Evolutionary conservation across 2,113 vertebrate species (phyloP).

Genomic region (Oryzias javanicus): DNA sequence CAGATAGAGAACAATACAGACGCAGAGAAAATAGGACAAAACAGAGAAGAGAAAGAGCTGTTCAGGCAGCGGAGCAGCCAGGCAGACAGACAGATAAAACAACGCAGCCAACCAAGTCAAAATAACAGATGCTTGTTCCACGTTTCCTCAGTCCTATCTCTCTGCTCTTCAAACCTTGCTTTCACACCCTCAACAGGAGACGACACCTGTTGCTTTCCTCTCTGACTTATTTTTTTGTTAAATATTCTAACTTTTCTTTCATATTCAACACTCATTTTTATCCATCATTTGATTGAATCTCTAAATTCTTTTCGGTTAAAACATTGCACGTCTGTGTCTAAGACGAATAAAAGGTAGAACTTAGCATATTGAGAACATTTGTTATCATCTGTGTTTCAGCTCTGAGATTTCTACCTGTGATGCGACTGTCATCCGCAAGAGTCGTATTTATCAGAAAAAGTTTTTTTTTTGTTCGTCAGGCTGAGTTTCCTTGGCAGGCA

Average conservation of each 20-base stretch:
- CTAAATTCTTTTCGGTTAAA: constrained; percentile 40
- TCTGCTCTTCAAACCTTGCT: constrained; percentile 40
- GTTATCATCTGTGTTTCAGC: constrained; percentile 39
- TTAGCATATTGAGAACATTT: constrained; percentile 40
- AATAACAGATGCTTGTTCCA: constrained; percentile 39
- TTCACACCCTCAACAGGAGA: constrained; percentile 58
- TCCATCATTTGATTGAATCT: constrained; percentile 55
- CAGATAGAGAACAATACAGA: constrained; percentile 50
- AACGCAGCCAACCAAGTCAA: constrained; percentile 7
- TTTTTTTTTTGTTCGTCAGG: constrained; percentile 20
- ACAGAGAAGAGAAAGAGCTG: constrained; percentile 36
- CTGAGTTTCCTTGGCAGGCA: constrained; percentile 43
- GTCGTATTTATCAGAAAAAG: constrained; percentile 33
- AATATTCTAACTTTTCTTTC: constrained; percentile 66
- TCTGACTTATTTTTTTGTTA: constrained; percentile 37
- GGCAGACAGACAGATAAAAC: constrained; percentile 45
- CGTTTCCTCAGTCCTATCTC: constrained; percentile 50
- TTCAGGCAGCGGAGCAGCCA: constrained; percentile 28
- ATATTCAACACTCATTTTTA: constrained; percentile 54
- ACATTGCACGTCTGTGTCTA: constrained; percentile 12
- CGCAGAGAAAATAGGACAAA: constrained; percentile 59
- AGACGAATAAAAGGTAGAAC: constrained; percentile 11
- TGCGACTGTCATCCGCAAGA: constrained; percentile 43
- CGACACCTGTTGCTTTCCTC: constrained; percentile 43
- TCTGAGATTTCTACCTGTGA: constrained; percentile 43